These are phyloP conservation scores for Brienomyrus longianalis DNA, from an alignment of 2,113 vertebrate species.

Conservation along the genomic window DNA sequence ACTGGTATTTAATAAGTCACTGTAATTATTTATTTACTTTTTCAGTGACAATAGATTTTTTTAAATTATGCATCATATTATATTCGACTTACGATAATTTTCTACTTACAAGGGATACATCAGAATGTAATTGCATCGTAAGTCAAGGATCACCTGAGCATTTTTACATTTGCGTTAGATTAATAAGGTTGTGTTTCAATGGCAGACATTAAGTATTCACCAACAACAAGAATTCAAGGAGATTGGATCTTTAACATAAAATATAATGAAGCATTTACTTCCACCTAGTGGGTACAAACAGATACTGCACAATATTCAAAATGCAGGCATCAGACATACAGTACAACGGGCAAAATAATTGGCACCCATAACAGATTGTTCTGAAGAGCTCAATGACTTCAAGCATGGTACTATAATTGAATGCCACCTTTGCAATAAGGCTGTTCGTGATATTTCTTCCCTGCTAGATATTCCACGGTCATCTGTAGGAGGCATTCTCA, in stretches of 20 bases:
- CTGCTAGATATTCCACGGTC: background rate
- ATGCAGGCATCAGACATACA: background rate
- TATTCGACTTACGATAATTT: background rate
- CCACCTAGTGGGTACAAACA: background rate
- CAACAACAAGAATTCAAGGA: background rate
- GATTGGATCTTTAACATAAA: background rate
- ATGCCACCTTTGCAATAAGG: background rate
- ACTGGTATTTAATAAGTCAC: background rate
- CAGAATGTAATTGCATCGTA: background rate
- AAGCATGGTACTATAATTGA: background rate
- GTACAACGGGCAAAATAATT: background rate
- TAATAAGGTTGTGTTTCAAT: background rate
- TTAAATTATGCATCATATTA: background rate
- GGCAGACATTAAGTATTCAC: background rate
- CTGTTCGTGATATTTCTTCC: background rate
- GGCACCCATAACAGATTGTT: background rate
- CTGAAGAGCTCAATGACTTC: background rate
- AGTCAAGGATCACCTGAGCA: background rate
- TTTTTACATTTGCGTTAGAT: background rate
- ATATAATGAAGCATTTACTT: background rate
- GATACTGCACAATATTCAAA: background rate
- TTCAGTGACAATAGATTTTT: background rate
- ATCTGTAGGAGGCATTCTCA: background rate
- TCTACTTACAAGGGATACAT: background rate
- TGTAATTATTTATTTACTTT: background rate